Base-by-base conservation (phyloP, 2,797 vertebrate genomes). In the Sebastolobus alascanus region DNA sequence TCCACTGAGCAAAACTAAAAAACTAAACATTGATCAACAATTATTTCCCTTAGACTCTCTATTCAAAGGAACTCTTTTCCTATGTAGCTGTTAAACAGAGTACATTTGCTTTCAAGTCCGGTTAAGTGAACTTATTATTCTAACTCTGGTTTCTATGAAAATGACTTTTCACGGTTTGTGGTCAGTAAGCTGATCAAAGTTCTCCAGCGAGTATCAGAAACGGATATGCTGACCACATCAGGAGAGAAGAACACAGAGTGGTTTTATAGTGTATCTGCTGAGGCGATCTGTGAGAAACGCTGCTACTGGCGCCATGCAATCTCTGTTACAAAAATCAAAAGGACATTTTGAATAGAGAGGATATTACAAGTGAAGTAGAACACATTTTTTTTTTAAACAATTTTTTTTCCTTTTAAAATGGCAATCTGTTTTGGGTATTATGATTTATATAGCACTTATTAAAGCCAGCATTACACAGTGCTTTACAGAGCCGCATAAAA, bases 171-270 rank as follows among this genome's bases (percentile, higher is more conserved):
- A 75, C 43, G 69, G 84, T 86, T 88, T 92, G 90, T 69, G 89
- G 91, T 90, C 83, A 83, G 78, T 84, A 83, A 90, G 84, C 82
- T 80, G 88, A 93, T 94, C 89, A 90, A 90, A 92, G 82, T 82
- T 86, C 80, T 90, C 66, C 67, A 64, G 73, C 43, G 52, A 90
- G 68, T 87, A 86, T 90, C 79, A 83, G 79, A 91, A 91, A 83
- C 66, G 86, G 83, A 93, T 90, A 91, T 82, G 77, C 82, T 84
- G 87, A 93, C 85, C 87, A 88, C 84, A 93, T 90, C 77, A 93
- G 74, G 68, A 55, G 61, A 86, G 83, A 75, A 68, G 72, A 90
- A 75, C 67, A 79, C 60, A 75, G 50, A 63, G 60, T 67, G 76
- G 80, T 77, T 90, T 88, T 84, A 79, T 61, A 61, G 71, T 75